phyloP scores from a whole-genome alignment of 1,140 invertebrate species.

The Bombus terrestris region DNA sequence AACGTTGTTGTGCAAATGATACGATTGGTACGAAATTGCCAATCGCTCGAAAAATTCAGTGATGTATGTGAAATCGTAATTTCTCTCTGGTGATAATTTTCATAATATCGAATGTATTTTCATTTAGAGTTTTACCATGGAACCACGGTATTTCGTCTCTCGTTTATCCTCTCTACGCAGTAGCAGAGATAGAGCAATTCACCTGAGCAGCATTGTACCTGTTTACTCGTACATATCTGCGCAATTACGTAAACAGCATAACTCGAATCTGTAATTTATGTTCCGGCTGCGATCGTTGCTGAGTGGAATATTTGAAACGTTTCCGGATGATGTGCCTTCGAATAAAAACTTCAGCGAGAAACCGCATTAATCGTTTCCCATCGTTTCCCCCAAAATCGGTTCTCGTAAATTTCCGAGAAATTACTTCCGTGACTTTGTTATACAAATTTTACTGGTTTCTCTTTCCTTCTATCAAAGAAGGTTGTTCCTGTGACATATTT shows the following conservation, averaged over 20 bases:
- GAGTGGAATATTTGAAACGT: conserved; percentile 21
- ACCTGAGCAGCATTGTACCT: too few species aligned
- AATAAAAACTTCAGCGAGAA: background rate
- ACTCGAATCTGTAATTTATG: conserved; percentile 17
- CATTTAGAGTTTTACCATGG: background rate
- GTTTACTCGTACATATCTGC: background rate
- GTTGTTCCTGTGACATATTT: too few species aligned
- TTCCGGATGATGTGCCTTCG: background rate
- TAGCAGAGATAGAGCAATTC: background rate
- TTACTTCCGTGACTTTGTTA: background rate
- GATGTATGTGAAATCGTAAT: background rate
- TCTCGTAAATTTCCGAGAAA: background rate
- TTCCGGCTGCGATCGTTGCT: background rate
- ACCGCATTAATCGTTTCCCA: background rate
- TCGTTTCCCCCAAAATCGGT: background rate
- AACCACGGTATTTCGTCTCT: background rate
- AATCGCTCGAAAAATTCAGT: background rate
- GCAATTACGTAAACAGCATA: conserved; percentile 30
- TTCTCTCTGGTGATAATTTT: background rate
- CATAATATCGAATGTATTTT: background rate
- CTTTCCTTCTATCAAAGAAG: background rate
- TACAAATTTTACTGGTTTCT: background rate
- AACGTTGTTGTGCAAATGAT: background rate
- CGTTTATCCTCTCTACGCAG: background rate
- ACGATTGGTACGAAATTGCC: background rate